Base-by-base conservation (phyloP, 2,113 vertebrate species). In the Paramormyrops kingsleyae region DNA sequence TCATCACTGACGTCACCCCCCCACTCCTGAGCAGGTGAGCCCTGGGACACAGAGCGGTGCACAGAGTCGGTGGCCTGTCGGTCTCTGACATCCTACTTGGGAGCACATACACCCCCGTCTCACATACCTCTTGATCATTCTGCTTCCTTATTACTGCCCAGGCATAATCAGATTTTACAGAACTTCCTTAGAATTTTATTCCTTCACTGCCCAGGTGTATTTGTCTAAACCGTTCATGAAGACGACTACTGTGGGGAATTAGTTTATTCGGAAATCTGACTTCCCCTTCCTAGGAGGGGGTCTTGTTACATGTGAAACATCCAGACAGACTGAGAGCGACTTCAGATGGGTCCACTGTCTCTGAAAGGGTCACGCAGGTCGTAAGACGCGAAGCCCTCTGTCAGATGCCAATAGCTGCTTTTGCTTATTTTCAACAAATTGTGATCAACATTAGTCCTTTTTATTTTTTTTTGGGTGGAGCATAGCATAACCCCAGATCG, bases 241-340 rank as follows among this genome's bases (percentile, higher is more conserved):
- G 9, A 88, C 90, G 49, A 90, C n/a, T 87, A 85, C 52, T 59
- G 35, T 31, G 42, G 83, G 87, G 13, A 83, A 87, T 35, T 88
- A 5, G 31, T 91, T 91, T 92, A 91, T 89, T 91, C 90, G 83
- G 56, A 83, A 44, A 62, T 87, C 27, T 80, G 53, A 47, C 87
- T 83, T 19, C 12, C 62, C 62, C 59, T 47, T 90, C 83, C 80
- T 35, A 19, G 31, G 47, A 87, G 66, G 31, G 24, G 91, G 83
- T 90, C 66, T 66, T 50, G 59, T 88, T 90, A 50, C 10, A 10
- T 83, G 85, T 10, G 59, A 74, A 91, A 90, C 87, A 59, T 84
- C 17, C 80, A 90, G 90, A 91, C 42, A 53, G 46, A 89, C 49
- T 42, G 2, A 62, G 83, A 8, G 56, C 12, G 17, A 42, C 59